Evolutionary conservation across 2,888 invertebrate genomes (phyloP).

Genomic region (Phortica magna): DNA sequence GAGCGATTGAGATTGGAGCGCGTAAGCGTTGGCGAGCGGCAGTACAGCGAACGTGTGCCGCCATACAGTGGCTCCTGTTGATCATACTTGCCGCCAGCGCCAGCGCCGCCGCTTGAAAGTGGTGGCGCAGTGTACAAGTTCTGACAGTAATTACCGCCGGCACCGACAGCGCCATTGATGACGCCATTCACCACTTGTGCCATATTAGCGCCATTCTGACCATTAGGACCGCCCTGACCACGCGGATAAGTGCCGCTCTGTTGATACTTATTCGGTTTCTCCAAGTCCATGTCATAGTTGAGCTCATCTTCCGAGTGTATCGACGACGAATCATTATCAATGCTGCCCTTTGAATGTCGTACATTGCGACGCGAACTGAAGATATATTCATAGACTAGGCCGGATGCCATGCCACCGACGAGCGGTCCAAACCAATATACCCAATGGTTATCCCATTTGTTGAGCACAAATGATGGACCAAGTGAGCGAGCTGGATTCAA

Average conservation of each 20-base stretch:
- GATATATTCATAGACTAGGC: conserved; percentile 90
- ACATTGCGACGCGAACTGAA: conserved; percentile 81
- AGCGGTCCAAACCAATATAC: conserved; percentile 94
- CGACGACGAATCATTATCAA: conserved; percentile 86
- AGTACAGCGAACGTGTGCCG: conserved; percentile 90
- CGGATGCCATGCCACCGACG: conserved; percentile 89
- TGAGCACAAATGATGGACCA: conserved; percentile 94
- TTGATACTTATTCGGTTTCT: conserved; percentile 84
- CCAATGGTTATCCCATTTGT: conserved; percentile 96
- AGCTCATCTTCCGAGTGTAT: conserved; percentile 86
- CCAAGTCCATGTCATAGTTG: conserved; percentile 85
- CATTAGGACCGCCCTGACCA: conserved; percentile 81
- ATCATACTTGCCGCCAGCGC: conserved; percentile 80
- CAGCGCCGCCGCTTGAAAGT: conserved; percentile 64
- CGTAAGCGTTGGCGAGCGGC: conserved; percentile 90
- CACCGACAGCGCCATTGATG: conserved; percentile 56
- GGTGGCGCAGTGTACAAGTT: conserved; percentile 84
- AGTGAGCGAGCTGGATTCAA: conserved; percentile 94
- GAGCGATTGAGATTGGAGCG: conserved; percentile 92
- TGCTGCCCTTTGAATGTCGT: conserved; percentile 80
- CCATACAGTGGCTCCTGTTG: conserved; percentile 88
- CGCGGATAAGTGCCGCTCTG: conserved; percentile 65
- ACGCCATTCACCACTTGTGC: conserved; percentile 50
- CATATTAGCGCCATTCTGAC: conserved; percentile 74
- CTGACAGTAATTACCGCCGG: conserved; percentile 78